These are phyloP conservation scores for Pelodytes ibericus DNA, from an alignment of 2,797 vertebrate genomes.

Conservation along the genomic window DNA sequence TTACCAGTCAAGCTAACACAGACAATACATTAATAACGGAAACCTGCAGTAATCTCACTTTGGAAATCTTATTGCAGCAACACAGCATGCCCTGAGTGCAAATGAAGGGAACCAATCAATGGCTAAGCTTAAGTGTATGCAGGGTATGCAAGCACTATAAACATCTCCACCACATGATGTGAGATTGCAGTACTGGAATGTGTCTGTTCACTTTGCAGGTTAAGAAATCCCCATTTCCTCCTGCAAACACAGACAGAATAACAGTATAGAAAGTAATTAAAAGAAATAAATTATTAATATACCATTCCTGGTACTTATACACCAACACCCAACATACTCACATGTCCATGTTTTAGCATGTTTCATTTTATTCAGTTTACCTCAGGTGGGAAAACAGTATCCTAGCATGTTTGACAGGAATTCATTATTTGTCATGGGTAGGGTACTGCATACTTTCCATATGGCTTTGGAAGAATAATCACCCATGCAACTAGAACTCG, in stretches of 20 bases:
- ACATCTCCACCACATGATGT: background rate
- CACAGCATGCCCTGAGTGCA: slow-evolving; percentile 50
- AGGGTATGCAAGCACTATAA: slow-evolving; percentile 13
- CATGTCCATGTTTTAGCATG: no score
- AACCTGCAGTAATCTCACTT: slow-evolving; percentile 45
- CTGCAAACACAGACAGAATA: background rate
- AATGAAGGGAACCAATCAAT: slow-evolving; percentile 50
- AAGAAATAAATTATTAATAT: no score
- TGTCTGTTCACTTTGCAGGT: background rate
- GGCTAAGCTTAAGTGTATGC: slow-evolving; percentile 17
- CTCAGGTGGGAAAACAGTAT: no score
- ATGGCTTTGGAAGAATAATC: no score
- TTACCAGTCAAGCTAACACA: slow-evolving; percentile 26
- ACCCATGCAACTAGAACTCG: no score
- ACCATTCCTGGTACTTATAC: no score
- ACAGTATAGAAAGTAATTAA: no score
- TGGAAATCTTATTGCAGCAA: slow-evolving; percentile 34
- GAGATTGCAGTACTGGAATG: background rate
- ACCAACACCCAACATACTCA: no score
- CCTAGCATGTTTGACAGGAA: no score
- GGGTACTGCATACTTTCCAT: no score
- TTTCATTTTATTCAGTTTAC: no score
- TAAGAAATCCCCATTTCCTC: background rate
- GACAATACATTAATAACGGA: slow-evolving; percentile 52
- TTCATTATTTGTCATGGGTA: no score